These are phyloP conservation scores for Cyphomyrus discorhynchus DNA, from an alignment of 2,113 vertebrate genomes.

Conservation along the genomic window DNA sequence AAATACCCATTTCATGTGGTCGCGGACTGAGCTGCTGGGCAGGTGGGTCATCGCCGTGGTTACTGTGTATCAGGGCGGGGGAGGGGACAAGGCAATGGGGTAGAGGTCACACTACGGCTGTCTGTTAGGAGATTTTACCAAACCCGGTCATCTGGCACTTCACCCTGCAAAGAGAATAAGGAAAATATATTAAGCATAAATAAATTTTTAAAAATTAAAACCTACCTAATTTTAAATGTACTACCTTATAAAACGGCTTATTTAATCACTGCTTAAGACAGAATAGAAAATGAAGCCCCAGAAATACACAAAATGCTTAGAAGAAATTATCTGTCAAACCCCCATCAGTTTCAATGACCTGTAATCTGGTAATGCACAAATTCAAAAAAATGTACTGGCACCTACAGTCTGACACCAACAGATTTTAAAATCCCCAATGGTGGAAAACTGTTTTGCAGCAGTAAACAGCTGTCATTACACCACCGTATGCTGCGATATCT, in stretches of 20 bases:
- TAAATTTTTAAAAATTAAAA: slow-evolving; percentile 24
- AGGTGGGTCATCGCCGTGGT: slow-evolving; percentile 65
- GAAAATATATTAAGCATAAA: slow-evolving; percentile 25
- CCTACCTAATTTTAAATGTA: slow-evolving; percentile 21
- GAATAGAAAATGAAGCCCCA: neutral
- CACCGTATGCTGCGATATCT: neutral
- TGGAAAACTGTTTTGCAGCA: neutral
- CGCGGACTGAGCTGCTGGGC: slow-evolving; percentile 65
- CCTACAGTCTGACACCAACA: neutral
- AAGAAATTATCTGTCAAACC: neutral
- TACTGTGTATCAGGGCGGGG: slow-evolving; percentile 61
- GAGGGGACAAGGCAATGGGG: slow-evolving; percentile 35
- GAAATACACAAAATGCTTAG: neutral
- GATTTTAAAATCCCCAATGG: neutral
- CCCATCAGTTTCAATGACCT: neutral
- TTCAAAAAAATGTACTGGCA: neutral
- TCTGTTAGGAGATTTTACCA: slow-evolving; percentile 57
- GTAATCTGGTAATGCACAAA: neutral
- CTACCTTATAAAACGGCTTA: neutral
- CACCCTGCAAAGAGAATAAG: slow-evolving; percentile 60
- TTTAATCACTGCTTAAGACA: slow-evolving; percentile 6
- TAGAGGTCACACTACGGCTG: slow-evolving; percentile 57
- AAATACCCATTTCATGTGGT: slow-evolving; percentile 72
- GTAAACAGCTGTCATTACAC: neutral
- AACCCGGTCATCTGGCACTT: slow-evolving; percentile 61